Evolutionary conservation across 1,140 invertebrate genomes (phyloP).

Genomic region (Temnothorax curvispinosus): DNA sequence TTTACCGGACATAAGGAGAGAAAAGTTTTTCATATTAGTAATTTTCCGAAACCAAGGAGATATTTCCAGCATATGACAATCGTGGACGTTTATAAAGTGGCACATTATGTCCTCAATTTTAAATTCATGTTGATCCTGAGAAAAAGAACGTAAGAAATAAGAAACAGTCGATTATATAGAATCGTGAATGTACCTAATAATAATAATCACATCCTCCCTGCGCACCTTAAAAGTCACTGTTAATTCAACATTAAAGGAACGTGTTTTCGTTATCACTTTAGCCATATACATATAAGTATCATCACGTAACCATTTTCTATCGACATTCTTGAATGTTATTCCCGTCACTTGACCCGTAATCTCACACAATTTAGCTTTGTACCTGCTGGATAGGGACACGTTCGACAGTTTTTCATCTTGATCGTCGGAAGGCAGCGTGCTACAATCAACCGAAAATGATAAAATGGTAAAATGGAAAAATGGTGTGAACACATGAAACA

Average conservation of each 20-base stretch:
- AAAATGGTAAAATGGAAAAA: not conserved
- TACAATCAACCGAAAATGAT: not conserved
- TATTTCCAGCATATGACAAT: conserved; percentile 66
- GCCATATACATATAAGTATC: conserved; percentile 63
- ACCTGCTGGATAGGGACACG: not conserved
- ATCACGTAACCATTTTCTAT: conserved; percentile 65
- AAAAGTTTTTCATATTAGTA: conserved; percentile 66
- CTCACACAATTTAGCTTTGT: conserved; percentile 36
- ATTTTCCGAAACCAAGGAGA: conserved; percentile 62
- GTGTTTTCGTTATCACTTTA: conserved; percentile 57
- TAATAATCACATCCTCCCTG: no score
- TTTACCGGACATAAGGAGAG: conserved; percentile 71
- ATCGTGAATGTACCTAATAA: not conserved
- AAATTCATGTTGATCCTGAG: conserved; percentile 50
- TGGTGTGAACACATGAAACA: not conserved
- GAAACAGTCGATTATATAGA: not conserved
- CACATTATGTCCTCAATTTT: conserved; percentile 65
- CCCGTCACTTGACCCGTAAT: conserved; percentile 45
- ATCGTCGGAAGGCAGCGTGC: not conserved
- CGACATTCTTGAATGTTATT: conserved; percentile 64
- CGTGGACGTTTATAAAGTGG: conserved; percentile 52
- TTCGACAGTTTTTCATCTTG: not conserved
- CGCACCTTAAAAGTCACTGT: conserved; percentile 62
- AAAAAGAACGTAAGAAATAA: not conserved
- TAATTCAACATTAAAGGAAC: conserved; percentile 57